A percentile compares a stretch with the other conserved stretches of the same genome.
Conservation (phyloP, 2,113 vertebrate genomes). For the Xenus cinereus region DNA sequence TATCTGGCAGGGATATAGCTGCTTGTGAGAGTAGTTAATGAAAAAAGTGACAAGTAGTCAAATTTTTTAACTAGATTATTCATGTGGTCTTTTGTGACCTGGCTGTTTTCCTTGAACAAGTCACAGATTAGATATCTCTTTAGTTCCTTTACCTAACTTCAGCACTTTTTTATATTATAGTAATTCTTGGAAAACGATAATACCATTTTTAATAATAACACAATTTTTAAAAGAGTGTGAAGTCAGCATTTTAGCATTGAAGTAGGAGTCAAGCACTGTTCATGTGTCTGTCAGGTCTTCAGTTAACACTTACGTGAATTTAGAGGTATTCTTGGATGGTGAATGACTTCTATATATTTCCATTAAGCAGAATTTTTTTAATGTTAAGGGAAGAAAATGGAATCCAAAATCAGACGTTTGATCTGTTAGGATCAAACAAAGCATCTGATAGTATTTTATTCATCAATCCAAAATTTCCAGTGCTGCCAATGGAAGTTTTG, state of each 20-base stretch:
- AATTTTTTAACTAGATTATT: not conserved
- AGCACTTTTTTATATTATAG: not conserved
- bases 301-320: not conserved
- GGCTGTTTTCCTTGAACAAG: not conserved
- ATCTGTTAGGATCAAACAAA: not conserved
- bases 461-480: not conserved
- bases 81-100: not conserved
- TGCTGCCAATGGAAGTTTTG: not conserved
- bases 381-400: not conserved
- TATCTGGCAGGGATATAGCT: not conserved
- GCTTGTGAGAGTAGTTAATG: not conserved
- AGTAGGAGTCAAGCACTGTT: not conserved
- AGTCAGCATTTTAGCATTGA: not conserved
- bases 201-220: not conserved
- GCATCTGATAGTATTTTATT: not conserved
- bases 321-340: not conserved
- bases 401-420: not conserved
- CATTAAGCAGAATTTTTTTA: not conserved
- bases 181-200: not conserved
- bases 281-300: not conserved
- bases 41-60: not conserved
- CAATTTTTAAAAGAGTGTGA: not conserved
- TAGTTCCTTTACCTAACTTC: not conserved
- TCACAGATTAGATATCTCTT: not conserved
- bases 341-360: not conserved